Evolutionary conservation across 2,113 vertebrate species (phyloP), one percentile per base, ranked within the genome.

Genomic region (Carlito syrichta): DNA sequence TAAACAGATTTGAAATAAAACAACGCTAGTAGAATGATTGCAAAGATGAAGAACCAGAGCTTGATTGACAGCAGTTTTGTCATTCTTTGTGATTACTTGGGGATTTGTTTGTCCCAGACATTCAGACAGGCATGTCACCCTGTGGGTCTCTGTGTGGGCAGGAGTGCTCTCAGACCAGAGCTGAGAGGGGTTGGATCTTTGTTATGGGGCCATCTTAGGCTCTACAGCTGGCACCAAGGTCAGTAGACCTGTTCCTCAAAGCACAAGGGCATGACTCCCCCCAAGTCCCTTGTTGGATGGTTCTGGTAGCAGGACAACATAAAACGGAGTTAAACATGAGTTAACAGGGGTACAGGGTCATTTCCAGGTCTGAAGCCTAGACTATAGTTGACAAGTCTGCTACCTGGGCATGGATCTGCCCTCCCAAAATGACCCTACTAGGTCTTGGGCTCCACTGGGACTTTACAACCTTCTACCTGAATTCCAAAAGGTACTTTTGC

Each of bases 1-100:
- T 94, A 87, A 89, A 88, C 35, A 76, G 45, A 71, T 86, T 77
- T 83, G 45, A 92, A 77, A 83, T 77, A 63, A 93, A n/a, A 43
- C n/a, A 74, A 54, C 52, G 32, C 60, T 32, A 66, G 35, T 2
- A 79, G n/a, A 88, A 10, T 88, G 52, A 58, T 52, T 77, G 19
- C 17, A 54, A 74, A 81, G 35, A 76, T 78, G 54, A 94, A 86
- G 79, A 91, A 95, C 81, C 32, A n/a, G 45, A 76, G 38, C 58
- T 85, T 50, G 58, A 94, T 7, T 69, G 48, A 45, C 2, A 92
- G 69, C 23, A 58, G 9, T 92, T 88, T 66, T 76, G 71, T 79
- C 32, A 50, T 81, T 86, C 17, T 52, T 0, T 86, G 60, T 93
- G 76, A 69, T 27, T 16, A 81, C 13, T 25, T 73, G 48, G 32